Conservation (phyloP, 2,888 invertebrate species). For the Caenorhabditis plicata region DNA sequence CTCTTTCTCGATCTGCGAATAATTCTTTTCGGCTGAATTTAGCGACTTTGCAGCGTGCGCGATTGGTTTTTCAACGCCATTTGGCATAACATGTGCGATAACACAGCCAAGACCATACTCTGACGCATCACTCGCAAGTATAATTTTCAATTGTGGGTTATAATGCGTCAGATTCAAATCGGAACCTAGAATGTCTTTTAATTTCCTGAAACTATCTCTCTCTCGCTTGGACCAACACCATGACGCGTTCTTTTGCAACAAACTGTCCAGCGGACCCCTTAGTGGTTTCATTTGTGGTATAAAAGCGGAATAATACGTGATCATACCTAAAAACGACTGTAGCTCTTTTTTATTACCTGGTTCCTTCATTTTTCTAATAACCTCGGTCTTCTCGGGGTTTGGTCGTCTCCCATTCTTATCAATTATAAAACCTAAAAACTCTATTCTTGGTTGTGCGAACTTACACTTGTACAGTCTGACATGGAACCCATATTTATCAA, state of each 20-base stretch:
- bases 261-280: slow-evolving; percentile 1
- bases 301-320: slow-evolving; percentile 2
- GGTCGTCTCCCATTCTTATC: slow-evolving; percentile 8
- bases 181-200: slow-evolving; percentile 14
- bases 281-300: background rate
- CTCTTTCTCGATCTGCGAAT: slow-evolving; percentile 30
- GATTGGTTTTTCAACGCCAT: slow-evolving; percentile 13
- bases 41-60: slow-evolving; percentile 6
- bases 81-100: slow-evolving; percentile 6
- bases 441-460: slow-evolving; percentile 9
- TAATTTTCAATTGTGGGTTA: background rate
- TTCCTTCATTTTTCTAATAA: slow-evolving; percentile 14
- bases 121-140: slow-evolving; percentile 3
- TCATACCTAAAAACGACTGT: slow-evolving; percentile 15
- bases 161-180: slow-evolving; percentile 3
- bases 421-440: slow-evolving; percentile 24
- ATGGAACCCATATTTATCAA: slow-evolving; percentile 18
- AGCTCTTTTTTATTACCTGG: slow-evolving; percentile 12
- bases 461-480: slow-evolving; percentile 10
- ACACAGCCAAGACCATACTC: slow-evolving; percentile 5
- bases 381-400: slow-evolving; percentile 15
- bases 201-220: slow-evolving; percentile 13
- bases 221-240: slow-evolving; percentile 15
- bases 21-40: slow-evolving; percentile 9
- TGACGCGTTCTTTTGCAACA: slow-evolving; percentile 1